These are phyloP conservation scores for Netelia virgata DNA, from an alignment of 2,888 invertebrate genomes.

Conservation along the genomic window DNA sequence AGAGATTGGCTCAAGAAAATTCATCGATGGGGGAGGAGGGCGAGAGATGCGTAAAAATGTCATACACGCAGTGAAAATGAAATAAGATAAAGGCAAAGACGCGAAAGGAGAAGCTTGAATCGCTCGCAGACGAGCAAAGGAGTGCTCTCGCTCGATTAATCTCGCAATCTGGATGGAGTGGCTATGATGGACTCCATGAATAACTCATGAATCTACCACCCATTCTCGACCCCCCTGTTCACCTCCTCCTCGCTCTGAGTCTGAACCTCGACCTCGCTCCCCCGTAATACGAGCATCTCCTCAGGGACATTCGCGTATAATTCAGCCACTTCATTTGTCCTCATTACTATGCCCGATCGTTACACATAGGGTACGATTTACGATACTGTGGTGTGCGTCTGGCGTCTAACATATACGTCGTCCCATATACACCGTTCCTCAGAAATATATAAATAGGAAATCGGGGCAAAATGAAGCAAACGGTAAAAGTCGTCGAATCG, in stretches of 20 bases:
- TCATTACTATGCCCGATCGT: slow-evolving; percentile 83
- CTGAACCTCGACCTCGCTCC: slow-evolving; percentile 33
- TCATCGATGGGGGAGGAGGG: slow-evolving; percentile 4
- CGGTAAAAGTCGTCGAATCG: background rate
- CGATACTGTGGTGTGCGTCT: slow-evolving; percentile 61
- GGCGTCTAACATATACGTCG: slow-evolving; percentile 6
- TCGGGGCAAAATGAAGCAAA: background rate
- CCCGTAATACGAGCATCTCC: slow-evolving; percentile 76
- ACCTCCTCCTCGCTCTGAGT: slow-evolving; percentile 19
- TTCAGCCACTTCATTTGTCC: slow-evolving; percentile 84
- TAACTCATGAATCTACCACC: slow-evolving; percentile 81
- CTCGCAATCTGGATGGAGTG: slow-evolving; percentile 84
- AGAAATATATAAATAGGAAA: background rate
- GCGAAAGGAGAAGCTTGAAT: slow-evolving; percentile 42
- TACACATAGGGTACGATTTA: slow-evolving; percentile 80
- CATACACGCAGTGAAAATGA: slow-evolving; percentile 12
- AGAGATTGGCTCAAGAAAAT: background rate
- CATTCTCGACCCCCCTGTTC: slow-evolving; percentile 17
- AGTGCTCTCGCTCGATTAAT: slow-evolving; percentile 83
- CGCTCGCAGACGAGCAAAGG: slow-evolving; percentile 76
- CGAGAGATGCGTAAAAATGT: slow-evolving; percentile 4
- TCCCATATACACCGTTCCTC: background rate
- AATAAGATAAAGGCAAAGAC: slow-evolving; percentile 12
- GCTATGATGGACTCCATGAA: slow-evolving; percentile 84
- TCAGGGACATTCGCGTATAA: slow-evolving; percentile 83